Evolutionary conservation across 2,888 invertebrate genomes (phyloP), one percentile per base, ranked within the genome.

Genomic region (Eupithecia vulgata): DNA sequence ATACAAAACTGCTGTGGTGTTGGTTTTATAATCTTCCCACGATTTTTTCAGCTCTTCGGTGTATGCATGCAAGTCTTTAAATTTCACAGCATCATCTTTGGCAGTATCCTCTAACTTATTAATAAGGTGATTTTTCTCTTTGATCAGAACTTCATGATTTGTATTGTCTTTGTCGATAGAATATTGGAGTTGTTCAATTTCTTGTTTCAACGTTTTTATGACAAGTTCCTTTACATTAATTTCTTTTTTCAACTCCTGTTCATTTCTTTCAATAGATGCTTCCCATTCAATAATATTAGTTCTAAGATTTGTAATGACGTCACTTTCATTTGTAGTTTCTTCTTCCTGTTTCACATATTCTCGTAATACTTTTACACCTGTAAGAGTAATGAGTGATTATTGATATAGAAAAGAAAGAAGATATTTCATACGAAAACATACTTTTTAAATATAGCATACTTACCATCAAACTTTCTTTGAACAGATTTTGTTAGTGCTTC

Each of bases 111-210:
- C 87, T 17, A 90, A 74, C 45, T 80, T 82, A 70, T 87, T 85
- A 61, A 90, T 87, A 13, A 86, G 74, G 42, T 72, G 75, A 70
- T 88, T 85, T 73, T 90, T 90, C 73, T 88, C 88, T 79, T 86
- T 87, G 10, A 87, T 61, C 45, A 85, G 65, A 5, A 83, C 66
- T 80, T 87, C 88, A 76, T 87, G 85, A 52, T 79, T 87, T 73
- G 81, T 87, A 30, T 86, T 89, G 68, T 86, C 84, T 77, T 87
- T 84, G 81, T 89, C 85, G 64, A 88, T 83, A 3, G 82, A 81
- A 73, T 82, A 83, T n/a, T 85, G 87, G 74, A 90, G 73, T 34
- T 87, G 85, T 73, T 85, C 85, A 78, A 87, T 89, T 80, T 89
- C 88, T 74, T 82, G 83, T 77, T 85, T 82, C 62, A 88, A 75